Percentiles rank a stretch among this genome's conserved stretches.
Evolutionary conservation across 1,140 invertebrate genomes (phyloP).

Genomic region (Ips nitidus): DNA sequence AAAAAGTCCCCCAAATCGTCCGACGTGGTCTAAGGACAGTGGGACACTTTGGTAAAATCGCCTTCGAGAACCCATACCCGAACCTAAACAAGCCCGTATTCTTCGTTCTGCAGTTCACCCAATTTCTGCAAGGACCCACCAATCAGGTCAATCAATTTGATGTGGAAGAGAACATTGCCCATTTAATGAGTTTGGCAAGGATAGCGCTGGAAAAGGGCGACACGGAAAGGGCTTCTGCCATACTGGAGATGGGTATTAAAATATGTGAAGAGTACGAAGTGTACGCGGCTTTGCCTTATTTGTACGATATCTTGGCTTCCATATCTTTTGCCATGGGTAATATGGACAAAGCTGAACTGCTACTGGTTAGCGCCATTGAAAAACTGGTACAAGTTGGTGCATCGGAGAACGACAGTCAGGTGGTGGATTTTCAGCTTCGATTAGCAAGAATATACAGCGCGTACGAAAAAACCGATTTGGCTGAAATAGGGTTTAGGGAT

Average conservation of each 20-base stretch:
- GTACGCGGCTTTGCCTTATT: conserved; percentile 43
- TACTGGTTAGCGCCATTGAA: conserved; percentile 43
- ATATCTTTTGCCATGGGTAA: conserved; percentile 48
- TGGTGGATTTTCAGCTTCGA: conserved; percentile 50
- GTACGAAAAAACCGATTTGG: conserved; percentile 43
- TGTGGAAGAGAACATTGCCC: conserved; percentile 49
- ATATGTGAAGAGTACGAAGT: conserved; percentile 48
- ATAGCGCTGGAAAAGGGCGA: conserved; percentile 48
- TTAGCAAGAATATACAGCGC: conserved; percentile 48
- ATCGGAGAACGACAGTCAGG: conserved; percentile 44
- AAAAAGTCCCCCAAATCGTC: conserved; percentile 12
- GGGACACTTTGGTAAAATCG: not conserved
- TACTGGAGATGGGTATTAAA: conserved; percentile 48
- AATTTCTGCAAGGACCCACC: not conserved
- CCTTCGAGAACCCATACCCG: not conserved
- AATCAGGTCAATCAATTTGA: conserved; percentile 34
- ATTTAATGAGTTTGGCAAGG: conserved; percentile 46
- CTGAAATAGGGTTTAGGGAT: conserved; percentile 49
- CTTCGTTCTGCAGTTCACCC: conserved; percentile 18
- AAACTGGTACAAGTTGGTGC: conserved; percentile 37
- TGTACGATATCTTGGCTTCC: conserved; percentile 48
- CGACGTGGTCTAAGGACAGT: not conserved
- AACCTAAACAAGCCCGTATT: conserved; percentile 20
- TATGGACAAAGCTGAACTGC: conserved; percentile 46
- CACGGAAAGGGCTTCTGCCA: conserved; percentile 47